These are phyloP conservation scores for Polypedilum pembai DNA, from an alignment of 1,140 invertebrate species.

Conservation along the genomic window DNA sequence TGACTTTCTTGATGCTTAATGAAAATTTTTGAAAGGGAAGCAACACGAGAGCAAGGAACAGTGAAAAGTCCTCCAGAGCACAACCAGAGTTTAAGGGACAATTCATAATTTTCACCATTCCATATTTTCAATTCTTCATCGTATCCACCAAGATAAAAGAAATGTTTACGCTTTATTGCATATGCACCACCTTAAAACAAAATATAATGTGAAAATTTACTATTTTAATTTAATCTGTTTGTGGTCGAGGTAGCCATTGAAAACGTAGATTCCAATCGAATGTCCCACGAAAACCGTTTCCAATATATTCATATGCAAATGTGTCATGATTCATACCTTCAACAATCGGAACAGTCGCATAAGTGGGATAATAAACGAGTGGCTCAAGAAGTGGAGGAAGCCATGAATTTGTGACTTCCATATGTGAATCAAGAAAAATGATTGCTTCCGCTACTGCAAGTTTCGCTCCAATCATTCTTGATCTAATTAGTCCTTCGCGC, in stretches of 20 bases:
- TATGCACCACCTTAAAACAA: conserved; percentile 68
- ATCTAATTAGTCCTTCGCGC: conserved; percentile 87
- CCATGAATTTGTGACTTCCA: conserved; percentile 90
- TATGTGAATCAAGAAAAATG: conserved; percentile 95
- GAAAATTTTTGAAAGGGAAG: conserved; percentile 82
- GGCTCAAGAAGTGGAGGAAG: conserved; percentile 68
- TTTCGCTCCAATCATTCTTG: conserved; percentile 77
- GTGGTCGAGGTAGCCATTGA: conserved; percentile 58
- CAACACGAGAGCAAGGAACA: conserved; percentile 88
- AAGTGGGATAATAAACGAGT: conserved; percentile 61
- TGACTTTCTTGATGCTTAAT: conserved; percentile 77
- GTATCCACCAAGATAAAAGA: conserved; percentile 94
- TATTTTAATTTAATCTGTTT: conserved; percentile 43
- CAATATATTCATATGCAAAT: conserved; percentile 69
- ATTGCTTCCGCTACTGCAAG: conserved; percentile 81
- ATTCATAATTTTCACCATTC: conserved; percentile 76
- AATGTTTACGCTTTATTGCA: conserved; percentile 80
- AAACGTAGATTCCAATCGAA: conserved; percentile 85
- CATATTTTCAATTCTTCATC: conserved; percentile 75
- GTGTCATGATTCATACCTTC: conserved; percentile 72
- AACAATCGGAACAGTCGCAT: conserved; percentile 77
- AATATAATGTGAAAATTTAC: background rate
- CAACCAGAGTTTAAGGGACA: conserved; percentile 93
- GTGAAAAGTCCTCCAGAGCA: conserved; percentile 80
- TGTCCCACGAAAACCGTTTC: conserved; percentile 71